Evolutionary conservation across 2,888 invertebrate species (phyloP), one percentile per base, ranked within the genome.

Genomic region (Conistra vaccinii): DNA sequence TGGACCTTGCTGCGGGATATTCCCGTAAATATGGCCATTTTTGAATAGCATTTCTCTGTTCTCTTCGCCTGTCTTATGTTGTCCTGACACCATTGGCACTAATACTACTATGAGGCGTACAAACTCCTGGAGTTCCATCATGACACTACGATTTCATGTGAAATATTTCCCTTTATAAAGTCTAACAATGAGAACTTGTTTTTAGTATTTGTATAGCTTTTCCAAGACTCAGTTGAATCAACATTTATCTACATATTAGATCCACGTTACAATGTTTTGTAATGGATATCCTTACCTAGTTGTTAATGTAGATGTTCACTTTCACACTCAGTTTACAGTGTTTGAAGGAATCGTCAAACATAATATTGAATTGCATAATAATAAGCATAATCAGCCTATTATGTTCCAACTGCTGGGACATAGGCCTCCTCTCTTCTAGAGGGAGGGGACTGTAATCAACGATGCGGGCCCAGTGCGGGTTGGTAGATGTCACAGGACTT

Each of bases 191-290:
- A 48, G 48, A 76, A 74, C 55, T 79, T 74, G 68, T 76, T 77
- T 67, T 58, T 68, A 63, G 6, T 70, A 62, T 73, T 74, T 76
- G 68, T 12, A 23, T 39, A 10, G 14, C 7, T 35, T 77, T 83
- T 85, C 79, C 73, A 84, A 80, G 71, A 76, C 73, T 70, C 14
- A 0, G n/a, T n/a, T 68, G 29, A 71, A 53, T 72, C 76, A 79
- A 83, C 72, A 76, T 23, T 67, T 60, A 55, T 81, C 81, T 83
- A n/a, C n/a, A n/a, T n/a, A 83, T 83, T 77, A 84, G 68, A 79
- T 68, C 60, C 76, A 45, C 35, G 23, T 17, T 10, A 0, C 42
- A 39, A 65, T 82, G 76, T 80, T 83, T 76, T 76, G 61, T 48
- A 71, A 68, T 65, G 23, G 42, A 48, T 53, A 61, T 62, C n/a